These are phyloP conservation scores for Melinaea marsaeus DNA, from an alignment of 2,888 invertebrate genomes.

Conservation along the genomic window DNA sequence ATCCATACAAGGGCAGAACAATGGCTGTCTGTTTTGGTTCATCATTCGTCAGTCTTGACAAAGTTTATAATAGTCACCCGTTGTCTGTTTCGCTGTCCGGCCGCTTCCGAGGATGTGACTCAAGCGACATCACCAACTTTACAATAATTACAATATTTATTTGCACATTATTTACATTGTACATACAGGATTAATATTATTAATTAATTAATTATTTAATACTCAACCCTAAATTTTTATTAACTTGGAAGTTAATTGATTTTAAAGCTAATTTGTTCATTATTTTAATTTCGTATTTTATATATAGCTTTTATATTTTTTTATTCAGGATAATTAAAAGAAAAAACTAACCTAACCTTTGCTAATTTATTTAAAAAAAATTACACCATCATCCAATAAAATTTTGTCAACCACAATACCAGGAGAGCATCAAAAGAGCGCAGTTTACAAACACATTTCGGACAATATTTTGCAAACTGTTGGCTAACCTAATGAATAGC, in stretches of 20 bases:
- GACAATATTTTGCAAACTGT: no score
- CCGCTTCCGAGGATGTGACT: slow-evolving; percentile 58
- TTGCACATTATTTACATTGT: background rate
- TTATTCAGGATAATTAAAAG: no score
- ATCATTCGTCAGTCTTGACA: slow-evolving; percentile 45
- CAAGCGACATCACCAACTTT: slow-evolving; percentile 43
- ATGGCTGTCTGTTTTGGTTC: slow-evolving; percentile 56
- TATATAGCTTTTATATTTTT: no score
- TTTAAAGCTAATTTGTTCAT: no score
- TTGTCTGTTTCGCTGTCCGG: slow-evolving; percentile 40
- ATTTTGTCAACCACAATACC: slow-evolving; percentile 54
- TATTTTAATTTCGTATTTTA: no score
- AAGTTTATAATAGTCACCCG: slow-evolving; percentile 42
- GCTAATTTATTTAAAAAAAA: no score
- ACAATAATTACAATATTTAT: slow-evolving; percentile 10
- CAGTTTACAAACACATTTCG: background rate
- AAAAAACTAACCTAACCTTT: no score
- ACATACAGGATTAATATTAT: no score
- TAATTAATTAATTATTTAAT: no score
- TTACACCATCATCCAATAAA: slow-evolving; percentile 22
- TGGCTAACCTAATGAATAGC: no score
- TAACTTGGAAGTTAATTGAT: no score
- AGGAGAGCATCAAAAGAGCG: slow-evolving; percentile 44
- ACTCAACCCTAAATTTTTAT: no score
- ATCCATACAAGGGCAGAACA: slow-evolving; percentile 58